phyloP scores from a whole-genome alignment of 2,113 vertebrate species.

The Mirounga angustirostris region DNA sequence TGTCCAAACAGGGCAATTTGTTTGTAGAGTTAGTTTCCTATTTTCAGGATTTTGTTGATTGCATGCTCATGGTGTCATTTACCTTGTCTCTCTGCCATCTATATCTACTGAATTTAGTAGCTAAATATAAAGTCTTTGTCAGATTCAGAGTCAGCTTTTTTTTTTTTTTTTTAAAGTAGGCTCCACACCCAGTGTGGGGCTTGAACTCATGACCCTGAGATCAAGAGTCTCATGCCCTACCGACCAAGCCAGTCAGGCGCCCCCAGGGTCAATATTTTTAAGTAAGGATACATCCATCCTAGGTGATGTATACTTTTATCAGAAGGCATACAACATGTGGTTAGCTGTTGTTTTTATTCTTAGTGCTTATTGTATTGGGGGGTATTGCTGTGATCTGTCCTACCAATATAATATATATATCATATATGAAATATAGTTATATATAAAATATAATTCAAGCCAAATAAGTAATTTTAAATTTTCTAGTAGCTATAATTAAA shows the following conservation, averaged over 20 bases:
- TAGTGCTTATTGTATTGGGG: background rate
- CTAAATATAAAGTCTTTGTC: background rate
- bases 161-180: background rate
- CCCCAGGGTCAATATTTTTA: background rate
- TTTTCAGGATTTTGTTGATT: background rate
- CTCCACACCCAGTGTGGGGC: slow-evolving; percentile 85
- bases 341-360: background rate
- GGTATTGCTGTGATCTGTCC: background rate
- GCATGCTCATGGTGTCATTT: background rate
- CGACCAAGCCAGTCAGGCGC: slow-evolving; percentile 86
- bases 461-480: background rate
- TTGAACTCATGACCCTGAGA: slow-evolving; percentile 86
- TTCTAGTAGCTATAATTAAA: background rate
- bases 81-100: background rate
- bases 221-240: slow-evolving; percentile 89
- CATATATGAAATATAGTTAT: background rate
- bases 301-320: background rate
- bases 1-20: background rate
- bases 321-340: background rate
- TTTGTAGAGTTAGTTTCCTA: background rate
- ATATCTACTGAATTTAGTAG: background rate
- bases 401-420: background rate
- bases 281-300: background rate
- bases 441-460: background rate
- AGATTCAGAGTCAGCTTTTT: background rate